Base-by-base conservation (phyloP, 2,113 vertebrate species). In the Astur gentilis region DNA sequence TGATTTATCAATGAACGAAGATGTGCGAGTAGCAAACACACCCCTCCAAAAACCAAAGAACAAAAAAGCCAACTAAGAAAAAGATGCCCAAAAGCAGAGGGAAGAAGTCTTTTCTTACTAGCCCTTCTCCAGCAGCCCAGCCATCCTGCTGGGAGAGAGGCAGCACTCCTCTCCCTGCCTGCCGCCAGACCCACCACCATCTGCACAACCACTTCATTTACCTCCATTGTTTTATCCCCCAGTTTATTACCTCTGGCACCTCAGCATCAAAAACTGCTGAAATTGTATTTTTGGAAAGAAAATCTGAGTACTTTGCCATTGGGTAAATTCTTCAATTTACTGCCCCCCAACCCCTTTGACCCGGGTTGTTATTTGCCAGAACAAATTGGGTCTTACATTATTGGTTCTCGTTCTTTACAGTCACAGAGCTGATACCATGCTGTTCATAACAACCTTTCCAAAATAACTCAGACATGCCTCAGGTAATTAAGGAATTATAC, bases 401-500 rank as follows among this genome's bases (percentile, higher is more conserved):
- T 82, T 92, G 90, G 93, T 87, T 89, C 92, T 75, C 86, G 72
- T 60, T 95, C 95, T 89, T 95, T 95, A 83, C 73, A 88, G 87
- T 55, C 16, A 0, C 62, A 62, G 73, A 90, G 84, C 62, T 77
- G 75, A 65, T 50, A 80, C 84, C 75, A 42, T 16, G 66, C 89
- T 95, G 93, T 89, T 97, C 83, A 16, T 55, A 78, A 89, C 66
- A 78, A 69, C 82, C 75, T 73, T 93, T 91, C 93, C 94, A 89
- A 95, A 96, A 90, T 55, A 93, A 90, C 81, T 89, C 77, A 79
- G 95, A 89, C 75, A 42, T 80, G 89, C 89, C 96, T 94, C 87
- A 64, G 78, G 87, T 96, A 93, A 95, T 94, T 94, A 94, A 90
- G 84, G 87, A 97, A 93, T 96, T 93, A 86, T n/a, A 55, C 54